Evolutionary conservation across 2,797 vertebrate genomes (phyloP), one percentile per base, ranked within the genome.

Genomic region (Typhlichthys eigenmanni): DNA sequence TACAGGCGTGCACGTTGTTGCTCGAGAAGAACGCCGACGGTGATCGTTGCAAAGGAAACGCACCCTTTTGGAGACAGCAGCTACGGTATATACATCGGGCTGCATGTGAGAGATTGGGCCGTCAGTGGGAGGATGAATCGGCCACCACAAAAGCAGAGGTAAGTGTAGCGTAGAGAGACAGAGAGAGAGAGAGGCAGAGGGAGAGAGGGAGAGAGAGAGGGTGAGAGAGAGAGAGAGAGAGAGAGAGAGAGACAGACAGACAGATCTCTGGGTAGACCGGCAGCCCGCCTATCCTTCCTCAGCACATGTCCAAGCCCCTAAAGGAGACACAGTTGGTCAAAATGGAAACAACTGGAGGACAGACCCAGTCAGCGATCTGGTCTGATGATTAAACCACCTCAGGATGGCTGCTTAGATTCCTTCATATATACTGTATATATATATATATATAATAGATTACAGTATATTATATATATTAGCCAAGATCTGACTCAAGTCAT

Each of bases 331-430:
- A 16, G 62, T 74, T 66, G 68, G 64, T 47, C 77, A 73, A 75
- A 73, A 76, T 74, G 82, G 80, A 75, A 84, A 79, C 85, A 88
- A 85, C 81, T 85, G 85, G 76, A 61, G 68, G 80, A 81, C 81
- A 77, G 60, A 62, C 80, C 16, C 62, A 19, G 59, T 74, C 58
- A 74, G 56, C 66, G 60, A 84, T 74, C 72, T 64, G 63, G 69
- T 38, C 53, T 55, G 53, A 4, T 66, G 66, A 72, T 60, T 69
- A 17, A 52, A 63, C 29, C 61, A 64, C 63, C 61, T 54, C 47
- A 7, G 58, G 19, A 51, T 55, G 45, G 48, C n/a, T 32, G 5
- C 1, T 48, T 56, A 14, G 52, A 56, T 43, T 38, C 34, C 34
- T 19, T 19, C 12, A 7, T 5, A 38, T 24, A 45, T 17, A 8